These are phyloP conservation scores for Chrysolina oricalcia DNA, from an alignment of 2,888 invertebrate genomes.

Conservation along the genomic window DNA sequence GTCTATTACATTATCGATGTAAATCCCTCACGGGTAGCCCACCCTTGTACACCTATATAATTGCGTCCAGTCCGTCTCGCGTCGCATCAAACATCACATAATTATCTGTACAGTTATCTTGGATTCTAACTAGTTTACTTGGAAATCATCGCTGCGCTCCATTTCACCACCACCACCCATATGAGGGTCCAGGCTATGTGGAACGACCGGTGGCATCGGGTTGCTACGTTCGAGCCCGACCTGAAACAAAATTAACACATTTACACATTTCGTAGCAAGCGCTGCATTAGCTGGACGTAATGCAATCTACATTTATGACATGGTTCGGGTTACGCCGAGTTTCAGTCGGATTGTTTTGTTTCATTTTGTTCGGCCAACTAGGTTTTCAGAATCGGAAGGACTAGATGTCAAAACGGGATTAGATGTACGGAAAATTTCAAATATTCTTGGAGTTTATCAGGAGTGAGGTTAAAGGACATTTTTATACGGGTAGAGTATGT, in stretches of 20 bases:
- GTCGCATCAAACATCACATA: slow-evolving; percentile 18
- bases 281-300: slow-evolving; percentile 9
- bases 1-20: too few relatives aligned
- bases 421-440: too few relatives aligned
- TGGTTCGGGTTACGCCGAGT: not conserved
- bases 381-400: not conserved
- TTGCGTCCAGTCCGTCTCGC: not conserved
- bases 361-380: not conserved
- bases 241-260: slow-evolving; percentile 31
- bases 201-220: slow-evolving; percentile 24
- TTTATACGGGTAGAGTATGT: too few relatives aligned
- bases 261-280: slow-evolving; percentile 1
- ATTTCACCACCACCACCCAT: slow-evolving; percentile 39
- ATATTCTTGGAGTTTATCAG: too few relatives aligned
- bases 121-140: slow-evolving; percentile 20
- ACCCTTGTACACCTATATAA: not conserved
- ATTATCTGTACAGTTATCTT: slow-evolving; percentile 20
- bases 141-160: slow-evolving; percentile 20
- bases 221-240: slow-evolving; percentile 16
- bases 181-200: slow-evolving; percentile 42
- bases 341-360: slow-evolving; percentile 1
- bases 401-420: too few relatives aligned
- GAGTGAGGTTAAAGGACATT: too few relatives aligned
- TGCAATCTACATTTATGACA: slow-evolving; percentile 23
- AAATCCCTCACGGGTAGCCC: too few relatives aligned